A percentile compares a stretch with the other conserved stretches of the same genome.
These are phyloP conservation scores for Drosophila pectinifera DNA, from an alignment of 1,140 invertebrate species.

Conservation along the genomic window DNA sequence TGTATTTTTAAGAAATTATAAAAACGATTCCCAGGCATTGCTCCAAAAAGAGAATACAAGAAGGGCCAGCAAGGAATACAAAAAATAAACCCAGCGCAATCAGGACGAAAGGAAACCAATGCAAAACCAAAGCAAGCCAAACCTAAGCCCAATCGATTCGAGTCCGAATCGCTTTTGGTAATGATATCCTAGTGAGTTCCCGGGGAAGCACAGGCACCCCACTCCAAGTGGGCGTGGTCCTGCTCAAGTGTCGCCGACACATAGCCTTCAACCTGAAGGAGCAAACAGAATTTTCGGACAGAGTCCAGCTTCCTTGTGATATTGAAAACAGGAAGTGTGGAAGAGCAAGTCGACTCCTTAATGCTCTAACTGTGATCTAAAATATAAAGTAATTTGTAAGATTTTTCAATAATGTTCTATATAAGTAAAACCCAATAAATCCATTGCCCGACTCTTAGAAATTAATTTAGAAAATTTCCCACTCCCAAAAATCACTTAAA, in stretches of 20 bases:
- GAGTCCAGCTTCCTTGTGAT: conserved; percentile 35
- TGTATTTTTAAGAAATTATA: conserved; percentile 83
- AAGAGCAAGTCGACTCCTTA: background rate
- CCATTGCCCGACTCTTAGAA: background rate
- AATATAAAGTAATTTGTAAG: background rate
- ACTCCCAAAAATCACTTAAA: background rate
- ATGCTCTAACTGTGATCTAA: conserved; percentile 6
- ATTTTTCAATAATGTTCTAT: background rate
- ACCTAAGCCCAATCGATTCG: conserved; percentile 49
- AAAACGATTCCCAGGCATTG: conserved; percentile 56
- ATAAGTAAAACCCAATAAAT: conserved; percentile 8
- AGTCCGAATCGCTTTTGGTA: conserved; percentile 66
- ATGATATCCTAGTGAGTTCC: conserved; percentile 61
- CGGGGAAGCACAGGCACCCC: conserved; percentile 21
- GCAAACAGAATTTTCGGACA: conserved; percentile 43
- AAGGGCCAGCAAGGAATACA: conserved; percentile 8
- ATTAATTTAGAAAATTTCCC: conserved; percentile 3
- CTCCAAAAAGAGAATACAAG: conserved; percentile 4
- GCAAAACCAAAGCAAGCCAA: conserved; percentile 36
- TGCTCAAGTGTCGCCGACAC: conserved; percentile 50
- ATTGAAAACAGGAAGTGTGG: conserved; percentile 23
- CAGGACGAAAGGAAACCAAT: conserved; percentile 34
- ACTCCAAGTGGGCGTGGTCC: conserved; percentile 25
- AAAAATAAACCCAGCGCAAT: conserved; percentile 22
- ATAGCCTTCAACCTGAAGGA: conserved; percentile 54